Evolutionary conservation across 1,140 invertebrate genomes (phyloP), one percentile per base, ranked within the genome.

Genomic region (Planococcus citri): DNA sequence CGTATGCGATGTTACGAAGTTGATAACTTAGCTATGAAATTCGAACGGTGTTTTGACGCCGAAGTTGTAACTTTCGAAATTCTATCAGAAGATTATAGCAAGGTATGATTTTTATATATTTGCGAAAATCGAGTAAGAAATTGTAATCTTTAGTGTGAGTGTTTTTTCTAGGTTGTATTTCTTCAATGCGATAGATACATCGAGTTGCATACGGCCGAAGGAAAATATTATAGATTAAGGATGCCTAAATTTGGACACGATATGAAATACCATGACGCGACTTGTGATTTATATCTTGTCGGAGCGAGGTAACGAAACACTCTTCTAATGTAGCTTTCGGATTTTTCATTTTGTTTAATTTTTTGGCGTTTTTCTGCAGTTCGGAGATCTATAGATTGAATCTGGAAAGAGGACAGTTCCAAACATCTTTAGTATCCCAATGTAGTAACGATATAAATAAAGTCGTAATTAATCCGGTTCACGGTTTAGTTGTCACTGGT

Each of bases 41-140:
- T 99, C 84, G 96, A 99, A 80, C 83, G 97, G 75, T 97, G 97
- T 78, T 88, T 99, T 75, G 97, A 99, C 82, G 89, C 94, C 1
- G 95, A 99, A 83, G 92, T 93, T 33, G 84, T 94, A 22, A 86
- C 87, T 61, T 94, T 95, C 83, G 86, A 92, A 80, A 82, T 90
- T 73, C 81, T 96, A 27, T 91, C 91, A 74, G 90, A 95, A 76
- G 93, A 95, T 79, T 96, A 94, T 76, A 87, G 86, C 74, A 92
- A 94, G 79, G 90, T 92, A 81, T 79, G 72, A 75, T 27, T 61
- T 70, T 12, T 69, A 60, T 25, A 38, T n/a, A n/a, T n/a, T n/a
- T n/a, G n/a, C n/a, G n/a, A n/a, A 20, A 8, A 60, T 64, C 27
- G 22, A 25, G 10, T 25, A 10, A 6, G n/a, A 58, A 58, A 58